Conservation (phyloP, 2,113 vertebrate genomes). For the Xiphophorus hellerii region DNA sequence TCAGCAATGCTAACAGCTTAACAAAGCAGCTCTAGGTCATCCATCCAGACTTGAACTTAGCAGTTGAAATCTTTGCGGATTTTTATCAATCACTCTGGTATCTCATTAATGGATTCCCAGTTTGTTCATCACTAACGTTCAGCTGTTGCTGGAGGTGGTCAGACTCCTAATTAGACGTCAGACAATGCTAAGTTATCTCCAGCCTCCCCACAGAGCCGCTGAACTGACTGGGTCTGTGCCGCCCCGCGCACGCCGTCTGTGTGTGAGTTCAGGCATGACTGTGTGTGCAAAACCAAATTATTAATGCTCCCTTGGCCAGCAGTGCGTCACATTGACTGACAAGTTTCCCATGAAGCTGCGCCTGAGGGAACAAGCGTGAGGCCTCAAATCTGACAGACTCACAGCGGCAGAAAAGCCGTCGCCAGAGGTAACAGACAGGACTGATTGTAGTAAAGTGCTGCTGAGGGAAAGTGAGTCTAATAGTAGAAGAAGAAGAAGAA, state of each 20-base stretch:
- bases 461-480: not conserved
- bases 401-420: not conserved
- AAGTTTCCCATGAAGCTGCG: slow-evolving; percentile 6
- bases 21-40: not conserved
- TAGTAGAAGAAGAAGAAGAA: not conserved
- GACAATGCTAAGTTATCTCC: not conserved
- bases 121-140: not conserved
- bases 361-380: not conserved
- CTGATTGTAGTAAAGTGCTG: not conserved
- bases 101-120: not conserved
- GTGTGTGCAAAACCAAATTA: not conserved
- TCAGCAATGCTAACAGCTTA: too few species aligned
- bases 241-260: not conserved
- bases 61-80: too few species aligned
- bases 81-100: not conserved
- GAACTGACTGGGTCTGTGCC: not conserved
- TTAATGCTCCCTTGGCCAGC: slow-evolving; percentile 1
- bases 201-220: not conserved
- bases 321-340: not conserved
- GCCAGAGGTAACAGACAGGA: not conserved
- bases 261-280: not conserved
- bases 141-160: not conserved
- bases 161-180: not conserved
- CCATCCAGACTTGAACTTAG: not conserved
- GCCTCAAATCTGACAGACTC: slow-evolving; percentile 15